Base-by-base conservation (phyloP, 2,113 vertebrate genomes). In the Tychaedon coryphoeus region DNA sequence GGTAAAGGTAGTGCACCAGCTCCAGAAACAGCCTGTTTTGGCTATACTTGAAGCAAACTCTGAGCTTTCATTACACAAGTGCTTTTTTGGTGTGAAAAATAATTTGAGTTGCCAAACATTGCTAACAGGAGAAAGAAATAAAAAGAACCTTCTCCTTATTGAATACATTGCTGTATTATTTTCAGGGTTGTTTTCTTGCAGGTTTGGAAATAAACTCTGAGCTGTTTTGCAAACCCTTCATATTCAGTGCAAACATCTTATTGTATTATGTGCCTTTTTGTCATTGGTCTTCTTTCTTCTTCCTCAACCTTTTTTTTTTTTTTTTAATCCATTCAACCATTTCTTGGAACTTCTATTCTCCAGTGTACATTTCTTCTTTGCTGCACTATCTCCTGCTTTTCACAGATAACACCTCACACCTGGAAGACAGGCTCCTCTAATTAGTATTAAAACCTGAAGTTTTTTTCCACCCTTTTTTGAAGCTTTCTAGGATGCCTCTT, bases 391-490 rank as follows among this genome's bases (percentile, higher is more conserved):
- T 97, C 67, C 85, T 92, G 97, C 90, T 97, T 97, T 97, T 88
- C 89, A 88, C 87, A 96, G 97, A 98, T 97, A 98, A 98, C 93
- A 97, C 97, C 86, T 96, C 90, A 97, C 97, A 98, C 97, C 97
- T 97, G 97, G 96, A 94, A 97, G 96, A 98, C 92, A 96, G 93
- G 96, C 92, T 95, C 91, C 70, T 98, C 93, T 98, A 98, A 98
- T 98, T 98, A 97, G 94, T 91, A 97, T 97, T 97, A 98, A 97
- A 98, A 96, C 94, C 85, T 90, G 50, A 96, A 97, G 43, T 73
- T 94, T 97, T 93, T 92, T 92, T 67, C 94, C 74, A 69, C 45
- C 94, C 76, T 38, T 91, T 93, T 97, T 97, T 97, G 96, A 98
- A 96, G 97, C 91, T 94, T 97, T 97, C 90, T 94, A 94, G 87